Conservation (phyloP, 2,113 vertebrate species). For the Peucedramus taeniatus region DNA sequence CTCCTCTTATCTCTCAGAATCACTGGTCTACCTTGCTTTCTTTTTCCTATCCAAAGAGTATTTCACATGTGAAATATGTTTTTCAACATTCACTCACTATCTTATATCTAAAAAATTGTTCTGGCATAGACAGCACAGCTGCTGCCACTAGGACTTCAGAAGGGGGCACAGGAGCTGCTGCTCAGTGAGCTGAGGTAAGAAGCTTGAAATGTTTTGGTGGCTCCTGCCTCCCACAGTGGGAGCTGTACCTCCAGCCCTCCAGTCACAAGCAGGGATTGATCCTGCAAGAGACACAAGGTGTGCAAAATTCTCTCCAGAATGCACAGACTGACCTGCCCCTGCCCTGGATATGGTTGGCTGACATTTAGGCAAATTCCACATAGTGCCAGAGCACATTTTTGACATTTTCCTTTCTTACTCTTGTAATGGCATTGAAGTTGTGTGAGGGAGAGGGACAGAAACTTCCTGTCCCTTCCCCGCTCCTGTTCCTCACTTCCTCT, state of each 20-base stretch:
- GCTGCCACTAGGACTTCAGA: not conserved
- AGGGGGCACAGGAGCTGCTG: not conserved
- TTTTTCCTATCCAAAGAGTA: not conserved
- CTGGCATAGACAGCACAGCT: fast-evolving
- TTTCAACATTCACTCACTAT: not conserved
- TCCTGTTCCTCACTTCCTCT: not conserved
- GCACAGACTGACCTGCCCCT: not conserved
- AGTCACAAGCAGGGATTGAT: fast-evolving
- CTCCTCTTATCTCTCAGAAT: not conserved
- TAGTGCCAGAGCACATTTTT: not conserved
- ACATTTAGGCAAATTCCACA: not conserved
- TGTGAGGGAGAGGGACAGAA: not conserved
- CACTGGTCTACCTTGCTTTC: not conserved
- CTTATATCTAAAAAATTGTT: not conserved
- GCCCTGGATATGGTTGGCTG: not conserved
- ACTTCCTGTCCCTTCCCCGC: fast-evolving
- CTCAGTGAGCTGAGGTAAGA: not conserved
- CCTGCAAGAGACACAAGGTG: not conserved
- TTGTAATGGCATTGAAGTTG: not conserved
- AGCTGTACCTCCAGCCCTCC: not conserved
- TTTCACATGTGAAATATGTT: not conserved
- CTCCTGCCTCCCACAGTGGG: not conserved
- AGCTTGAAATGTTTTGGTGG: not conserved
- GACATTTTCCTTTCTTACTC: not conserved
- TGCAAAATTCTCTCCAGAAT: not conserved